These are phyloP conservation scores for Aurelia aurita complex sp. Pacific DNA, from an alignment of 30 jellyfish, hydroid and myxozoan species.

Conservation along the genomic window DNA sequence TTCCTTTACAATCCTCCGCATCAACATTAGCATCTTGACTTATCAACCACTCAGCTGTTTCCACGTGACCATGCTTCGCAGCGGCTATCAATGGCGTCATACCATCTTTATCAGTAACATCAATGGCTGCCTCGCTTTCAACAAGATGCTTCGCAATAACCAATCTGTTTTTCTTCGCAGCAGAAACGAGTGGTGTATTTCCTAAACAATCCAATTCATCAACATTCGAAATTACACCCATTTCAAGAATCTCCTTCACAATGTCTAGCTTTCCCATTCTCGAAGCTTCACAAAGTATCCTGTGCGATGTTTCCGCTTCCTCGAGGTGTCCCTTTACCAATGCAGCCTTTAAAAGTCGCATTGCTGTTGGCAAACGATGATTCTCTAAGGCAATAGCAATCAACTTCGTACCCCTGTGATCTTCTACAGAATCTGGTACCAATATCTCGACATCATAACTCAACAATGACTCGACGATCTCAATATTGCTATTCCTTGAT, in stretches of 20 bases:
- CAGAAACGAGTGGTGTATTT: conserved; percentile 46
- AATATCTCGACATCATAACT: not conserved
- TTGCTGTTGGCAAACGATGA: conserved; percentile 6
- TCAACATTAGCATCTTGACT: conserved; percentile 57
- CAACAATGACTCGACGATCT: conserved; percentile 22
- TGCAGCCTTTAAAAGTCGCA: conserved; percentile 1
- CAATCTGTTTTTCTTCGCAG: conserved; percentile 36
- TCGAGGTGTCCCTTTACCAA: conserved; percentile 22
- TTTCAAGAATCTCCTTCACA: conserved; percentile 15
- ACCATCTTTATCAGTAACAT: conserved; percentile 34
- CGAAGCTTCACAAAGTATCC: conserved; percentile 59
- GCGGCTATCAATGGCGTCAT: conserved; percentile 42
- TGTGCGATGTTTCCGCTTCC: conserved; percentile 3
- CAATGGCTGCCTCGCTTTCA: conserved; percentile 21
- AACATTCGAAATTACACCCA: conserved; percentile 4
- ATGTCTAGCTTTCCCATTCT: conserved; percentile 35
- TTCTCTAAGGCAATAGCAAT: conserved; percentile 50
- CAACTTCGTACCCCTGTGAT: not conserved
- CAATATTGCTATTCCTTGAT: conserved; percentile 4
- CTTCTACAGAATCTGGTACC: not conserved
- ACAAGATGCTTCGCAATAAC: conserved; percentile 50
- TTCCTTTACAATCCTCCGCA: conserved; percentile 53
- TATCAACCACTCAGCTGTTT: conserved; percentile 54
- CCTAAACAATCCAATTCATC: conserved; percentile 27
- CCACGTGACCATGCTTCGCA: conserved; percentile 22